Conservation (phyloP, 2,113 vertebrate genomes). For the Hemibagrus wyckioides region DNA sequence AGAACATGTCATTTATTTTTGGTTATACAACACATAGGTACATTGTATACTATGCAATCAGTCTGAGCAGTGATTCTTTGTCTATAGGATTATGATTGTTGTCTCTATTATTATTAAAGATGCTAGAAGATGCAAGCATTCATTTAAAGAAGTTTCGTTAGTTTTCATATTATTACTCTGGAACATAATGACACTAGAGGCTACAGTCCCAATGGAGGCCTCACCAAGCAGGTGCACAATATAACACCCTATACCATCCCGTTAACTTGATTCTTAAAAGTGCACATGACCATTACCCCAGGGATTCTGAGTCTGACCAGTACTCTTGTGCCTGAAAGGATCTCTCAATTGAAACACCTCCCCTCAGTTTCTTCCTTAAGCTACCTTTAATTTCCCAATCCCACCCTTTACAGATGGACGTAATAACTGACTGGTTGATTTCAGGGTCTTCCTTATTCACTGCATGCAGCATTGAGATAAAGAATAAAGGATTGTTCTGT, state of each 20-base stretch:
- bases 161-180: conserved; percentile 19
- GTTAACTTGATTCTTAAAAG: conserved; percentile 60
- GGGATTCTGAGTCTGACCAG: conserved; percentile 53
- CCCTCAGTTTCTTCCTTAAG: conserved; percentile 54
- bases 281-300: conserved; percentile 66
- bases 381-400: conserved; percentile 70
- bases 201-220: conserved; percentile 14
- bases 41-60: not conserved
- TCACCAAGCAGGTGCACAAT: conserved; percentile 52
- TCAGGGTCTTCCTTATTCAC: conserved; percentile 62
- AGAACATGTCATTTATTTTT: not conserved
- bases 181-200: conserved; percentile 13
- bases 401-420: conserved; percentile 70
- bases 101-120: not conserved
- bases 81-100: too few relatives aligned
- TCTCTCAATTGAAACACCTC: conserved; percentile 65
- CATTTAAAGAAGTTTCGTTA: conserved; percentile 19
- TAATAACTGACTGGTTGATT: conserved; percentile 75
- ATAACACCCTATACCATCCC: conserved; percentile 20
- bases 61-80: not conserved
- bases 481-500: conserved; percentile 72
- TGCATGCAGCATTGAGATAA: conserved; percentile 74
- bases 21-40: not conserved
- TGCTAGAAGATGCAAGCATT: not conserved
- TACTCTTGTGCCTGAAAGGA: conserved; percentile 30